Percentiles rank a stretch among this genome's conserved stretches.
Conservation (phyloP, 2,113 vertebrate species). For the Erythrolamprus reginae region DNA sequence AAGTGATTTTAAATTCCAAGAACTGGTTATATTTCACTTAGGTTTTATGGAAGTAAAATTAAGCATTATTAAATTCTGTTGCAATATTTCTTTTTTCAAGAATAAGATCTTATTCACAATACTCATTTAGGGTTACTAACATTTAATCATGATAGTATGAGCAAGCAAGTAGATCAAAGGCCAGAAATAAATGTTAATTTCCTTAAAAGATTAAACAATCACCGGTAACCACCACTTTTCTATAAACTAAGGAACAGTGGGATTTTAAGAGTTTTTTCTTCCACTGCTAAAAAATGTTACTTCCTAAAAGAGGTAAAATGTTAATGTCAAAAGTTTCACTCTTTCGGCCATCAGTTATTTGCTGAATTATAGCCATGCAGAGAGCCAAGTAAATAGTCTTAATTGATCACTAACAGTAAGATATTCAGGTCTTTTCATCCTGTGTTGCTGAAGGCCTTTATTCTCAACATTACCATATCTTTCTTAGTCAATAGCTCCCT, state of each 20-base stretch:
- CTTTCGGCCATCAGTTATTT: neutral
- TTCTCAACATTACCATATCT: constrained; percentile 16
- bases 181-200: neutral
- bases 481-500: constrained; percentile 68
- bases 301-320: neutral
- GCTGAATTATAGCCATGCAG: neutral
- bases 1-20: neutral
- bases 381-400: neutral
- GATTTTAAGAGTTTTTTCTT: neutral
- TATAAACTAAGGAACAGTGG: neutral
- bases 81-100: neutral
- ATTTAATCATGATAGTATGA: neutral
- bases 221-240: neutral
- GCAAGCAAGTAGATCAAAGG: neutral
- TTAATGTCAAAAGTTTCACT: neutral
- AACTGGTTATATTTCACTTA: neutral
- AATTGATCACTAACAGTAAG: neutral
- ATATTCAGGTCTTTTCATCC: neutral
- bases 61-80: neutral
- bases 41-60: neutral
- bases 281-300: neutral
- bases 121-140: neutral
- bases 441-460: constrained; percentile 16
- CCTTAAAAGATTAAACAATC: neutral
- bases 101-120: neutral